phyloP scores from a whole-genome alignment of 2,113 vertebrate genomes.

The Thinocorus orbignyianus region DNA sequence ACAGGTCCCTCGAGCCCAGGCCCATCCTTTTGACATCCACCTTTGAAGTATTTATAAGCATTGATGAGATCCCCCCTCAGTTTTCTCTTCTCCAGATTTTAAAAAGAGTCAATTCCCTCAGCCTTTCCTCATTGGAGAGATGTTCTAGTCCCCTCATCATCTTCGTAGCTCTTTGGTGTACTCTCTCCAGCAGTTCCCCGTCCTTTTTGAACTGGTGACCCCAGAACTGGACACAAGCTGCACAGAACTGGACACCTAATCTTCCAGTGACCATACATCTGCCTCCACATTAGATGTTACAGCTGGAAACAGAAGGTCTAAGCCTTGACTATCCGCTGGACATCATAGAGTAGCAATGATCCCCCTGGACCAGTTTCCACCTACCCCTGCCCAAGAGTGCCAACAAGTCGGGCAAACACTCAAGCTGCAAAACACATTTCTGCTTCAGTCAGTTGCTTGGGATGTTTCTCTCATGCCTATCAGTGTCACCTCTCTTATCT shows the following conservation, averaged over 20 bases:
- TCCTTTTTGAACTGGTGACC: no score
- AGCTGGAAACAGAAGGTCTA: neutral
- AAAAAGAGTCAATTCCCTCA: no score
- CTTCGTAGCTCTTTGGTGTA: no score
- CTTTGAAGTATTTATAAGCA: no score
- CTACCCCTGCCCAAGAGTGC: neutral
- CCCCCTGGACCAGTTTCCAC: neutral
- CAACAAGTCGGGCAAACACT: neutral
- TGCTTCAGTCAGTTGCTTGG: constrained; percentile 1
- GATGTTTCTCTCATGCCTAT: neutral
- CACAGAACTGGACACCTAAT: neutral
- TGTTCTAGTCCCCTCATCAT: no score
- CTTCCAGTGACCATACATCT: neutral
- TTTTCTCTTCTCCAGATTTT: no score
- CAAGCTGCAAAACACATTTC: neutral
- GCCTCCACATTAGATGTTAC: neutral
- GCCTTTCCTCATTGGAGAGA: no score
- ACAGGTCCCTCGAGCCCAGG: neutral
- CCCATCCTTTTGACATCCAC: no score
- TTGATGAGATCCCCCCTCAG: no score
- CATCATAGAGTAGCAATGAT: accelerated
- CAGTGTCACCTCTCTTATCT: constrained; percentile 49
- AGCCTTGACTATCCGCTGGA: neutral
- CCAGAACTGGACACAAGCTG: no score
- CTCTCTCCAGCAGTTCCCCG: no score